Evolutionary conservation across 2,888 invertebrate species (phyloP).

Genomic region (Empis livida): DNA sequence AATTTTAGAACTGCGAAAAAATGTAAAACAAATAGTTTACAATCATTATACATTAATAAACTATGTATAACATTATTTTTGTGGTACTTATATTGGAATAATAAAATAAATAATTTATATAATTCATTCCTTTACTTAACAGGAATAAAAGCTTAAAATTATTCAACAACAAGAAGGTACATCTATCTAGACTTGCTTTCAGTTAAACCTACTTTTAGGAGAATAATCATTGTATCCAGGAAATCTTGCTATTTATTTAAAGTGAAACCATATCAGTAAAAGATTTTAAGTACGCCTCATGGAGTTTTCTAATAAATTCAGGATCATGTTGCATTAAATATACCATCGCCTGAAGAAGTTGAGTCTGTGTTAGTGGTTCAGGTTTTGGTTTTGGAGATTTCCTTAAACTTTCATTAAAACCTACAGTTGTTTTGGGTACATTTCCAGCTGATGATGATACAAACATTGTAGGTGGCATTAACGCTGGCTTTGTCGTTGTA

Average conservation of each 20-base stretch:
- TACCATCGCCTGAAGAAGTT: slow-evolving; percentile 77
- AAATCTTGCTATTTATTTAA: slow-evolving; percentile 1
- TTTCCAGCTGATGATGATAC: slow-evolving; percentile 34
- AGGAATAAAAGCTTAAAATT: no score
- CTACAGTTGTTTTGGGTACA: slow-evolving; percentile 2
- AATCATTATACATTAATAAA: no score
- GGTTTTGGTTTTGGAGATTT: slow-evolving; percentile 8
- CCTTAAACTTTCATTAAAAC: slow-evolving; percentile 5
- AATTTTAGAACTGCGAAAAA: no score
- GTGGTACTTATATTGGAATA: no score
- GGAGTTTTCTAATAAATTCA: slow-evolving; percentile 76
- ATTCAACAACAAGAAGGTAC: no score
- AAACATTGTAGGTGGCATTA: slow-evolving; percentile 82
- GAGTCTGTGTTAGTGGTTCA: slow-evolving; percentile 75
- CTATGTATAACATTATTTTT: no score
- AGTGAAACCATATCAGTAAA: slow-evolving; percentile 49
- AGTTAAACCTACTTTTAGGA: no score
- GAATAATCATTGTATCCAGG: no score
- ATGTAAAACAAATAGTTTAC: no score
- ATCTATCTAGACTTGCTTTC: no score
- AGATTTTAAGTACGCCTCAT: slow-evolving; percentile 84
- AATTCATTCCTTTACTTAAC: no score
- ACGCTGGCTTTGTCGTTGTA: slow-evolving; percentile 51
- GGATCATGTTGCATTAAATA: slow-evolving; percentile 78
- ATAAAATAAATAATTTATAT: no score